These are phyloP conservation scores for Trematomus bernacchii DNA, from an alignment of 2,797 vertebrate species.

Conservation along the genomic window DNA sequence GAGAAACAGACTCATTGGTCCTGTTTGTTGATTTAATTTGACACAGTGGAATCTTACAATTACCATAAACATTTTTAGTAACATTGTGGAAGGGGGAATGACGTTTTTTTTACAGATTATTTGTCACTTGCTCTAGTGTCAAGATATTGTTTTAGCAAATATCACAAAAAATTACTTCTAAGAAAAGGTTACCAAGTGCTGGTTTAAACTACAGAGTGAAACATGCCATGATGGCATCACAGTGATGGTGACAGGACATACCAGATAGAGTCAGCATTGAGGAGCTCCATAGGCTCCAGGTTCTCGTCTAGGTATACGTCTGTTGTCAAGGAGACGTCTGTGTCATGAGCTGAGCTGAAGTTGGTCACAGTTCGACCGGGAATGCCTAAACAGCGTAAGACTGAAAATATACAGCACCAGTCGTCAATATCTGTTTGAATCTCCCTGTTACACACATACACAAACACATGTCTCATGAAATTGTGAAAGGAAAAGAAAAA, in stretches of 20 bases:
- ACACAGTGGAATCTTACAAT: no score
- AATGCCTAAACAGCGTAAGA: conserved; percentile 92
- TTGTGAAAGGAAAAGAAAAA: neutral
- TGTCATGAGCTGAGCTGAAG: conserved; percentile 94
- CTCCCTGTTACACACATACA: neutral
- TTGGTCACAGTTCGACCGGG: conserved; percentile 92
- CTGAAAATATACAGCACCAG: conserved; percentile 67
- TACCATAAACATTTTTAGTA: no score
- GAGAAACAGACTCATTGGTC: no score
- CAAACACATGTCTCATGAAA: neutral
- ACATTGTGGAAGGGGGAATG: no score
- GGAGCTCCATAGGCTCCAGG: conserved; percentile 86
- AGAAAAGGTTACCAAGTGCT: no score
- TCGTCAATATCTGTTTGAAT: neutral
- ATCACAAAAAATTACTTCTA: no score
- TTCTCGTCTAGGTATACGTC: conserved; percentile 94
- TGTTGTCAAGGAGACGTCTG: conserved; percentile 92
- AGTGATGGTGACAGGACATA: conserved; percentile 23
- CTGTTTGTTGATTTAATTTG: no score
- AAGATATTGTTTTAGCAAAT: no score
- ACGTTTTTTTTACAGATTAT: no score
- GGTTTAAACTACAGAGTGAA: neutral
- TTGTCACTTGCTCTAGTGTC: no score
- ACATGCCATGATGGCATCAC: no score
- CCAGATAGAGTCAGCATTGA: conserved; percentile 90